A percentile compares a stretch with the other conserved stretches of the same genome.
phyloP scores from a whole-genome alignment of 1,140 invertebrate genomes.

The Arctopsyche grandis region DNA sequence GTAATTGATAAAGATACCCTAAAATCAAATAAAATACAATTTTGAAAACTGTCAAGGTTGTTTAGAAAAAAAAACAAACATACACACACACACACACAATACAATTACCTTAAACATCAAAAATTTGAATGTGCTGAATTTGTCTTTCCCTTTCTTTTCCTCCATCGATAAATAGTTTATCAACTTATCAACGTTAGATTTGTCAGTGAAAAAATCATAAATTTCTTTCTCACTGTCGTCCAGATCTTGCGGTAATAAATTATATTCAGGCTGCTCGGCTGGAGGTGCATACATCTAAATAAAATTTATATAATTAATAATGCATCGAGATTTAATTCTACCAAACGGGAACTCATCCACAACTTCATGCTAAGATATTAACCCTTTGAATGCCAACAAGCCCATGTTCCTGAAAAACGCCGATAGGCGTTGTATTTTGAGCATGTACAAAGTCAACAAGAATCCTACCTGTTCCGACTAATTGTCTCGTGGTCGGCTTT shows the following conservation, averaged over 20 bases:
- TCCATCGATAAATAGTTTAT: constrained; percentile 83
- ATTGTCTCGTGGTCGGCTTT: too few relatives aligned
- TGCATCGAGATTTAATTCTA: not conserved
- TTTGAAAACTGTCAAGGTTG: not conserved
- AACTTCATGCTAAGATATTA: too few relatives aligned
- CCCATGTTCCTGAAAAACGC: too few relatives aligned
- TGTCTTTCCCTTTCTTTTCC: constrained; percentile 87
- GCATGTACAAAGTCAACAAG: too few relatives aligned
- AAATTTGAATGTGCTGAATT: constrained; percentile 76
- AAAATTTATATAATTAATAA: constrained; percentile 24
- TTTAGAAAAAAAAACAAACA: constrained; percentile 23
- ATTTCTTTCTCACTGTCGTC: constrained; percentile 72
- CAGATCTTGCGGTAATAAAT: constrained; percentile 55
- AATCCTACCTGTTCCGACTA: too few relatives aligned
- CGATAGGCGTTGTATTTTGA: too few relatives aligned
- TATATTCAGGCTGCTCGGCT: constrained; percentile 70
- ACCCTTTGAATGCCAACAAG: too few relatives aligned
- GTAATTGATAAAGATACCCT: constrained; percentile 84
- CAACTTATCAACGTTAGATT: constrained; percentile 77
- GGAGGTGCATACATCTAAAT: constrained; percentile 72
- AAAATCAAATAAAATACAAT: constrained; percentile 55
- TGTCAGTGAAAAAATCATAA: constrained; percentile 76
- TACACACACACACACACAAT: not conserved
- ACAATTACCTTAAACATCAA: constrained; percentile 78
- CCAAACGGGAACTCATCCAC: too few relatives aligned